phyloP scores from a whole-genome alignment of 1,140 invertebrate species.

The Drosophila orosa region DNA sequence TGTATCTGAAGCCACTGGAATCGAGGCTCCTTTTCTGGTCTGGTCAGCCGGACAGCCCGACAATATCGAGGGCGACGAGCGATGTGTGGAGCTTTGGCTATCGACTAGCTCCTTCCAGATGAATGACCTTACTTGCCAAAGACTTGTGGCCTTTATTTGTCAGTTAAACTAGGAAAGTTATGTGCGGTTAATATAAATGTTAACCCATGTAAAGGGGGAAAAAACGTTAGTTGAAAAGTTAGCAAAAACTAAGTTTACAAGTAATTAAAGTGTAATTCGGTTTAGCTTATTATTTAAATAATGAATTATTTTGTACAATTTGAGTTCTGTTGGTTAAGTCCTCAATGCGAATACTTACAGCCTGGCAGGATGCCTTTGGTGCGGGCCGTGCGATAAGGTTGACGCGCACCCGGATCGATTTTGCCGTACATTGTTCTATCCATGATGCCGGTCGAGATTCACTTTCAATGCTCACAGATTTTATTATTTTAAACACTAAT shows the following conservation, averaged over 20 bases:
- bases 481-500: conserved; percentile 39
- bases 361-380: conserved; percentile 92
- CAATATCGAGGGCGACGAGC: conserved; percentile 34
- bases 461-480: conserved; percentile 26
- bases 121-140: conserved; percentile 34
- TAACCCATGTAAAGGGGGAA: neutral
- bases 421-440: conserved; percentile 94
- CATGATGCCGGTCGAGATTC: conserved; percentile 85
- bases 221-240: no score
- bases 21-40: conserved; percentile 8
- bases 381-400: conserved; percentile 91
- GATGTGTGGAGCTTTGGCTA: conserved; percentile 43
- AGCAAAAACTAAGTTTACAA: no score
- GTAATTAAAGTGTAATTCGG: no score
- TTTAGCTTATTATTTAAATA: neutral
- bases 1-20: conserved; percentile 39
- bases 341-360: conserved; percentile 88
- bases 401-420: conserved; percentile 90
- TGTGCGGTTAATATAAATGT: neutral
- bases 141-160: conserved; percentile 20
- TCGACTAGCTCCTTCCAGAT: conserved; percentile 36
- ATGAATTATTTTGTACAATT: neutral
- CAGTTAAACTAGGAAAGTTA: conserved; percentile 12
- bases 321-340: neutral
- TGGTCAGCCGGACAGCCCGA: conserved; percentile 52